Conservation (phyloP, 2,797 vertebrate species). For the Dendrocincla fuliginosa region DNA sequence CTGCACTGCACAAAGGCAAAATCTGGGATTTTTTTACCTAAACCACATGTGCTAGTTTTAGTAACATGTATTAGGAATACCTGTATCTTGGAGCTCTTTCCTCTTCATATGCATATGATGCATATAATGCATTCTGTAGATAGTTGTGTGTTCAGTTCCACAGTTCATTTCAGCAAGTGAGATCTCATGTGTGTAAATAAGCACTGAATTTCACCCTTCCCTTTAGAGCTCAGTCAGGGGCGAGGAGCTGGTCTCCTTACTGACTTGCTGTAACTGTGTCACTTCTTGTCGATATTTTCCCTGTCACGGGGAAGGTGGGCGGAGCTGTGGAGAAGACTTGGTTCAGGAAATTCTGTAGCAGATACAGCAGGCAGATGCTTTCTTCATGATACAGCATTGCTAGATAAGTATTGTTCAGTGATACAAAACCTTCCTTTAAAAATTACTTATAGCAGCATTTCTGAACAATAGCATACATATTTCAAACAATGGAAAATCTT, state of each 20-base stretch:
- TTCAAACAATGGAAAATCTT: background rate
- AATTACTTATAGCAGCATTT: constrained; percentile 17
- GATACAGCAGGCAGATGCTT: constrained; percentile 11
- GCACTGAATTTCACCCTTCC: background rate
- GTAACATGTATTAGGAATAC: background rate
- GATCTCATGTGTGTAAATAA: background rate
- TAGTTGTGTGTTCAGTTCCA: background rate
- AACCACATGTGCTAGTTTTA: background rate
- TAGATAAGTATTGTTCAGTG: constrained; percentile 1
- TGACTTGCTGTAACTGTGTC: background rate
- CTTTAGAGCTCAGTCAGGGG: background rate
- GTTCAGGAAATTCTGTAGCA: background rate
- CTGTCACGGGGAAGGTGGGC: background rate
- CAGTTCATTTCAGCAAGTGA: background rate
- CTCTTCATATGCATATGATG: background rate
- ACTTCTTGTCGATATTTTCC: background rate
- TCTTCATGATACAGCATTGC: background rate
- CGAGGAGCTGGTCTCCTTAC: constrained; percentile 28
- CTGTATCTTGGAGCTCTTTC: background rate
- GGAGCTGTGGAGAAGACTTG: background rate
- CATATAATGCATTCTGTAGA: background rate
- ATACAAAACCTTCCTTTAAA: constrained; percentile 38
- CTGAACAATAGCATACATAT: background rate
- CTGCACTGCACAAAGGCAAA: constrained; percentile 25
- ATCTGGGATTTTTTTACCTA: constrained; percentile 15